Evolutionary conservation across 2,888 invertebrate species (phyloP).

Genomic region (Tridacna crocea): DNA sequence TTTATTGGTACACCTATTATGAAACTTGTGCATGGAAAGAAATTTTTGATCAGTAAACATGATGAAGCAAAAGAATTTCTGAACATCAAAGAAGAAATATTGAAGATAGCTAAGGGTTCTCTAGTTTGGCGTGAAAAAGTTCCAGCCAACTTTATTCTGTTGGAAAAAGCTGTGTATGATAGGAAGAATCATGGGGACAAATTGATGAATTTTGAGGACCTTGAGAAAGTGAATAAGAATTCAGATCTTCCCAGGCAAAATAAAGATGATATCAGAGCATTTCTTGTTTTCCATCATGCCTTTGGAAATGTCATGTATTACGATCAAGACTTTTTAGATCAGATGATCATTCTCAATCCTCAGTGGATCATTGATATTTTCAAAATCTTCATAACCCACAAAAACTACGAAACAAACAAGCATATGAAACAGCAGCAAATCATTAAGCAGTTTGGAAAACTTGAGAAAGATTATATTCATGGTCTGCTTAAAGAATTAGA

Average conservation of each 20-base stretch:
- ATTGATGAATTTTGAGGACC: background rate
- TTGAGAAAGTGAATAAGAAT: background rate
- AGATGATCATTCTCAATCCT: constrained; percentile 44
- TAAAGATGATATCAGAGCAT: background rate
- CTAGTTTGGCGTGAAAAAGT: background rate
- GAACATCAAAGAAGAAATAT: constrained; percentile 7
- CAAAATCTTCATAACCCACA: constrained; percentile 39
- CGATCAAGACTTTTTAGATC: constrained; percentile 34
- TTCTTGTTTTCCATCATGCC: constrained; percentile 46
- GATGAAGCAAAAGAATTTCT: background rate
- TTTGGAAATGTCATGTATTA: constrained; percentile 52
- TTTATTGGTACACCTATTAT: background rate
- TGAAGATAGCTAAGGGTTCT: background rate
- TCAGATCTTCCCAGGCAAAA: background rate
- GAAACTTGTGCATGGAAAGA: background rate
- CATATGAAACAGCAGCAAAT: background rate
- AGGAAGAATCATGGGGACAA: background rate
- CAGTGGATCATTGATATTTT: constrained; percentile 59
- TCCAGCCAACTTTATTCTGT: constrained; percentile 3
- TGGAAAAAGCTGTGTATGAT: background rate
- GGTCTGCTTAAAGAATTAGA: background rate
- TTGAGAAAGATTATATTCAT: background rate
- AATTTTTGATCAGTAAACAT: background rate
- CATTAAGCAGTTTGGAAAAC: background rate
- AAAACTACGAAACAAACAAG: background rate